Base-by-base conservation (phyloP, 2,797 vertebrate species). In the Leontocebus nigricollis region DNA sequence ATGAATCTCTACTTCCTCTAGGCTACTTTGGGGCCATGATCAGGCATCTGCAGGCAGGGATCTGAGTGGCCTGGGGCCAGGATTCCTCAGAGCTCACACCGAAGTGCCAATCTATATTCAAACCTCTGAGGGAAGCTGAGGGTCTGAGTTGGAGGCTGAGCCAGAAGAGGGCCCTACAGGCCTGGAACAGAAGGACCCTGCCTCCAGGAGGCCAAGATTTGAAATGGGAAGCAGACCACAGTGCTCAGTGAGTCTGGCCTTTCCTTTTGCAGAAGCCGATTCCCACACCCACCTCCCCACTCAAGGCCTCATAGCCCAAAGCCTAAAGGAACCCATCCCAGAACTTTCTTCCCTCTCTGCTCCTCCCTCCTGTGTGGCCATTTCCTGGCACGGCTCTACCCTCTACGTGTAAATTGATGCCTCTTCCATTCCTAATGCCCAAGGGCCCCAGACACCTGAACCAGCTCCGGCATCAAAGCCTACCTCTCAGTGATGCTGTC, bases 401-500 rank as follows among this genome's bases (percentile, higher is more conserved):
- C 27, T 82, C 76, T 76, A 64, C 67, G 7, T 73, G 30, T n/a
- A 88, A 93, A 91, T 9, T 52, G 27, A 90, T 17, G 46, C 33
- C 24, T 82, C 77, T 95, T 33, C 46, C 13, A 5, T 55, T 93
- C 61, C 73, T 57, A 81, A 82, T 79, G 55, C 75, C 77, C 30
- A 85, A 70, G 59, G 93, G 77, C 77, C n/a, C 64, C 81, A 72
- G 55, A 93, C 1, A 70, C 50, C 15, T 39, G 44, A 92, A 30
- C 30, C 48, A 81, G 30, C 39, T 90, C 33, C 61, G 70, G 55
- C n/a, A 61, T 59, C 82, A 80, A 90, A 26, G 84, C 97, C 96
- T 99, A 99, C 99, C 99, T 99, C 99, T 99, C 83, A 99, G 98
- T 93, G 99, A 99, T 0, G 99, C 98, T 30, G 99, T 99, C 98